Conservation (phyloP, 1,140 invertebrate species). For the Drosophila ercepeae region DNA sequence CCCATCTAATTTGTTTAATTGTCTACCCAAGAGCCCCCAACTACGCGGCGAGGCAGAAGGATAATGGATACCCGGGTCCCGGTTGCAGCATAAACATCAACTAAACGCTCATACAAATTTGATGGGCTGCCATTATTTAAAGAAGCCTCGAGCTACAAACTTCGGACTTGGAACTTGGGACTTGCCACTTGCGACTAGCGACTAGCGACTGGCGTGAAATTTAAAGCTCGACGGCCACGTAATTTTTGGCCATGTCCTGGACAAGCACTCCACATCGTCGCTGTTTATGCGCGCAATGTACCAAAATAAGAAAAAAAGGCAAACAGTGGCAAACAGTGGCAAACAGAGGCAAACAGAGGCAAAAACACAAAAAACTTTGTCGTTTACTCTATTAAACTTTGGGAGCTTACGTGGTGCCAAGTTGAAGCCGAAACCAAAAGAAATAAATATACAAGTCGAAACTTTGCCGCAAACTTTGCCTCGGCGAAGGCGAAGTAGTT, state of each 20-base stretch:
- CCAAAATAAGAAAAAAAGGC: slow-evolving; percentile 11
- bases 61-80: neutral
- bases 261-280: slow-evolving; percentile 14
- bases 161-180: too few species aligned
- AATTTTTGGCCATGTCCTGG: slow-evolving; percentile 55
- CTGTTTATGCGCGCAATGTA: slow-evolving; percentile 64
- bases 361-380: slow-evolving; percentile 72
- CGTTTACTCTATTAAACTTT: slow-evolving; percentile 83
- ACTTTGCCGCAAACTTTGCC: slow-evolving; percentile 74
- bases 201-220: slow-evolving; percentile 43
- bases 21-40: slow-evolving; percentile 1
- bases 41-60: neutral
- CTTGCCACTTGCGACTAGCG: slow-evolving; percentile 11
- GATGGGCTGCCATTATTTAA: slow-evolving; percentile 78
- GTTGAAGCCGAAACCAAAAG: slow-evolving; percentile 77
- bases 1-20: slow-evolving; percentile 54
- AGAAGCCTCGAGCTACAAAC: slow-evolving; percentile 66
- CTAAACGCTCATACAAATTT: slow-evolving; percentile 80
- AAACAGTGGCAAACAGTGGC: slow-evolving; percentile 50
- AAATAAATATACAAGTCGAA: slow-evolving; percentile 80
- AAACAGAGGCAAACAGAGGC: slow-evolving; percentile 5
- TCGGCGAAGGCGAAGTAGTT: slow-evolving; percentile 10
- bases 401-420: slow-evolving; percentile 79
- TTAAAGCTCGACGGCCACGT: slow-evolving; percentile 77
- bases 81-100: slow-evolving; percentile 67